A percentile compares a stretch with the other conserved stretches of the same genome.
These are phyloP conservation scores for Petrolisthes cinctipes DNA, from an alignment of 2,888 invertebrate genomes.

Conservation along the genomic window DNA sequence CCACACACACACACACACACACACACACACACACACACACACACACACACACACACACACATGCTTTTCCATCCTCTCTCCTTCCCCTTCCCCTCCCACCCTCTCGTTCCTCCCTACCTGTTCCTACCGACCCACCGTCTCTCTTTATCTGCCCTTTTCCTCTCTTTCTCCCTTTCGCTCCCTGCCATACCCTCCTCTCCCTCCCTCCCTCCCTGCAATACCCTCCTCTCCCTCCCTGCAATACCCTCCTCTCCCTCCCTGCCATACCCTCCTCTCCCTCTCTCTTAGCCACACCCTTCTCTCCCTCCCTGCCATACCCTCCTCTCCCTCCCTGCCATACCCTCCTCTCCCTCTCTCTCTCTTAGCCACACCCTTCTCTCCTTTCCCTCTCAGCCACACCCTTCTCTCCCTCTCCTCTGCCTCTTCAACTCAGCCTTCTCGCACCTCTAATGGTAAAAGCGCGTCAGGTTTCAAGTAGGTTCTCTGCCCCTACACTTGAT, in stretches of 20 bases:
- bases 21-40: no score
- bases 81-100: background rate
- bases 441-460: conserved; percentile 38
- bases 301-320: background rate
- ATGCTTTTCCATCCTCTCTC: background rate
- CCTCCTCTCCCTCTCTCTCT: background rate
- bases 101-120: background rate
- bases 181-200: background rate
- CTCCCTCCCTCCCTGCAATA: background rate
- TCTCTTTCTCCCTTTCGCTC: background rate
- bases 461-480: conserved; percentile 36
- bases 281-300: background rate
- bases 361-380: background rate
- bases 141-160: background rate
- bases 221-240: background rate
- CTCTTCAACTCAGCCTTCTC: background rate
- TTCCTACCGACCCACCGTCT: background rate
- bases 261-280: background rate
- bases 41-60: no score
- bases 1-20: no score
- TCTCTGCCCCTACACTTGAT: conserved; percentile 28
- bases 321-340: background rate
- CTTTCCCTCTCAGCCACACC: background rate
- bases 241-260: background rate
- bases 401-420: background rate